A percentile compares a stretch with the other conserved stretches of the same genome.
Evolutionary conservation across 2,888 invertebrate genomes (phyloP).

Genomic region (Lamproptera curius): DNA sequence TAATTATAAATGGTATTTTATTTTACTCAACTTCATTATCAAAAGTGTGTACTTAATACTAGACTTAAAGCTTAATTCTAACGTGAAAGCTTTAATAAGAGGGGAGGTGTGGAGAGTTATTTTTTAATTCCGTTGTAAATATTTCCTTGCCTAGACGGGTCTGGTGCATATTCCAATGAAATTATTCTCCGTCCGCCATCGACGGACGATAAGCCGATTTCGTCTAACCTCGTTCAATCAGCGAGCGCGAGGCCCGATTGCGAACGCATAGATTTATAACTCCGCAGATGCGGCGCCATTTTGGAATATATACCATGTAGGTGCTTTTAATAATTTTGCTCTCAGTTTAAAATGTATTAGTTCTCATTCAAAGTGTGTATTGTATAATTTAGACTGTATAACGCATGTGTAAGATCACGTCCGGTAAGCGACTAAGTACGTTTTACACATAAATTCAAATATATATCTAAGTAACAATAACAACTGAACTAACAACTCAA

Average conservation of each 20-base stretch:
- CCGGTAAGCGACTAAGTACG: too few relatives aligned
- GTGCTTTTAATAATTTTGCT: too few relatives aligned
- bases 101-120: slow-evolving; percentile 4
- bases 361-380: too few relatives aligned
- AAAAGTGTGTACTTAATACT: too few relatives aligned
- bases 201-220: slow-evolving; percentile 66
- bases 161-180: slow-evolving; percentile 51
- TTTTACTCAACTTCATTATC: too few relatives aligned
- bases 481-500: too few relatives aligned
- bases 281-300: slow-evolving; percentile 32
- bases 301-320: slow-evolving; percentile 30
- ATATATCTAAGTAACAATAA: too few relatives aligned
- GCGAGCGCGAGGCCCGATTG: slow-evolving; percentile 40
- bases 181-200: slow-evolving; percentile 56
- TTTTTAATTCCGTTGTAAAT: slow-evolving; percentile 26
- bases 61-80: neutral
- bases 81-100: neutral
- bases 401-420: too few relatives aligned
- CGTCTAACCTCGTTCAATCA: slow-evolving; percentile 69
- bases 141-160: slow-evolving; percentile 34
- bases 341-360: too few relatives aligned
- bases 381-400: too few relatives aligned
- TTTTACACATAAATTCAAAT: too few relatives aligned
- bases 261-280: slow-evolving; percentile 37
- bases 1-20: too few relatives aligned